phyloP scores from a whole-genome alignment of 1,140 invertebrate genomes.

The Hormaphis cornu region DNA sequence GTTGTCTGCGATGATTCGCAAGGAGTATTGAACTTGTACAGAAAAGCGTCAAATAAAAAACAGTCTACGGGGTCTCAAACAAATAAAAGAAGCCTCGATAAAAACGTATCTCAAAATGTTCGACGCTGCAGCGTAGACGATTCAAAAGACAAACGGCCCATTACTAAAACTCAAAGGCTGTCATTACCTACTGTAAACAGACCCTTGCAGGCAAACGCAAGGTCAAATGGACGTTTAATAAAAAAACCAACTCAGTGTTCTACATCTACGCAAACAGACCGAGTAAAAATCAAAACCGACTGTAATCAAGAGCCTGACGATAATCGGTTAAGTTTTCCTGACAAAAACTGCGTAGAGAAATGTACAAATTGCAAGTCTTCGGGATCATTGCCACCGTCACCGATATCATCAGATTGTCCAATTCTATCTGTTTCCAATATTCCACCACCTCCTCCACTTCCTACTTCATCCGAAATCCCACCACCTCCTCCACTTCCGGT shows the following conservation, averaged over 20 bases:
- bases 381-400: conserved; percentile 26
- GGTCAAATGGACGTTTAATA: background rate
- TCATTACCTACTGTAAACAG: background rate
- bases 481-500: conserved; percentile 26
- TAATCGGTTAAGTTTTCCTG: background rate
- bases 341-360: background rate
- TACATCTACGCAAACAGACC: conserved; percentile 5
- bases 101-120: background rate
- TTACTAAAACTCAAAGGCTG: background rate
- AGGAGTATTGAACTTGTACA: background rate
- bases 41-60: background rate
- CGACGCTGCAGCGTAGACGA: background rate
- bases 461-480: conserved; percentile 2
- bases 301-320: background rate
- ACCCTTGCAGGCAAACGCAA: background rate
- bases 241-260: conserved; percentile 3
- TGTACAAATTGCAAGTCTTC: background rate
- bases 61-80: conserved; percentile 5
- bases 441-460: conserved; percentile 37
- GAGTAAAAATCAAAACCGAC: background rate
- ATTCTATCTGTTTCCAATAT: too few relatives aligned
- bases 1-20: conserved; percentile 35
- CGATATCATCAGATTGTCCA: too few relatives aligned
- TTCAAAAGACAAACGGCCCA: background rate
- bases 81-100: background rate